Conservation (phyloP, 2,113 vertebrate genomes). For the Oenanthe oenanthe region DNA sequence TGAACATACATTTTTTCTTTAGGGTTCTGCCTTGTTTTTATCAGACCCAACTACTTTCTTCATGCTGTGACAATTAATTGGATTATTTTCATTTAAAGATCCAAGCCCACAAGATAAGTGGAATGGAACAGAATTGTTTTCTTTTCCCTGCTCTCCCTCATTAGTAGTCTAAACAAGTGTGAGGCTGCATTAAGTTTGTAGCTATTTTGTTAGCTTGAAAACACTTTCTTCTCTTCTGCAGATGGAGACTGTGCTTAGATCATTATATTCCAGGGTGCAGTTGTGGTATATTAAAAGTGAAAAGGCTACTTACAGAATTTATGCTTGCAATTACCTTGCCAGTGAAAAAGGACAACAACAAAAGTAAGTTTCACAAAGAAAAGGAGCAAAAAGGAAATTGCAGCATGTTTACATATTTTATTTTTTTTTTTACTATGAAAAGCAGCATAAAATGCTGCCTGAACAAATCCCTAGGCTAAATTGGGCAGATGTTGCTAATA, state of each 20-base stretch:
- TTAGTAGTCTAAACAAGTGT: constrained; percentile 29
- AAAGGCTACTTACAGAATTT: neutral
- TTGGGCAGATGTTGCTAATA: neutral
- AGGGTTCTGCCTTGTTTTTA: neutral
- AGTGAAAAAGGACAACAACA: neutral
- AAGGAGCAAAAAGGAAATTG: neutral
- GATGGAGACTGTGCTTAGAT: neutral
- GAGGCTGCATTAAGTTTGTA: constrained; percentile 30
- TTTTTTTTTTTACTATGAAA: neutral
- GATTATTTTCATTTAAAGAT: constrained; percentile 42
- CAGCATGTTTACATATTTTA: neutral
- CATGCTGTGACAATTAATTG: constrained; percentile 6
- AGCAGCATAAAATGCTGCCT: neutral
- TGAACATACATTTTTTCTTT: neutral
- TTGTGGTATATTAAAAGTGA: constrained; percentile 5
- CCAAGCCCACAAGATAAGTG: neutral
- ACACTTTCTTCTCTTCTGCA: constrained; percentile 16
- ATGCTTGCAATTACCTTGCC: neutral
- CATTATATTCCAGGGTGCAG: neutral
- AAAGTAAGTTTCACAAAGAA: neutral
- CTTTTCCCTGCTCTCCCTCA: constrained; percentile 14
- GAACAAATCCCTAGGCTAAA: neutral
- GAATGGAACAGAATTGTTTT: constrained; percentile 10
- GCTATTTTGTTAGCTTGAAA: constrained; percentile 27
- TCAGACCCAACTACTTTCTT: neutral